These are phyloP conservation scores for Lampris megalopsis DNA, from an alignment of 2,113 vertebrate genomes.

Conservation along the genomic window DNA sequence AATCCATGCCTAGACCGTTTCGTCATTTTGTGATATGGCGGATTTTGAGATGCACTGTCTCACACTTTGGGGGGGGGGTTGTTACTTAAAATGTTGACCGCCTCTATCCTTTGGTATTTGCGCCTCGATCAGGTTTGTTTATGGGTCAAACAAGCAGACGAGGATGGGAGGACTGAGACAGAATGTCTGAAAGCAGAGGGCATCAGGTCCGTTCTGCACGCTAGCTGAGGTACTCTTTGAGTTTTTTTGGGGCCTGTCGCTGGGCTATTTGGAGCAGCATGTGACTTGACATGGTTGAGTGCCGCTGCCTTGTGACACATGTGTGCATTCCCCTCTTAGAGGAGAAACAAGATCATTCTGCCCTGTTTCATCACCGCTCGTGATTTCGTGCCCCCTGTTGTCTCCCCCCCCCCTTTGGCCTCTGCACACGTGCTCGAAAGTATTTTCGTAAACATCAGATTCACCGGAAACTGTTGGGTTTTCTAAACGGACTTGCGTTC, in stretches of 20 bases:
- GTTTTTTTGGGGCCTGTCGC: constrained; percentile 22
- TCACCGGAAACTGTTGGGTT: neutral
- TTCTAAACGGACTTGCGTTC: neutral
- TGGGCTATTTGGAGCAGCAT: constrained; percentile 43
- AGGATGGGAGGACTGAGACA: constrained; percentile 3
- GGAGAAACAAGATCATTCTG: constrained; percentile 44
- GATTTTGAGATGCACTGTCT: neutral
- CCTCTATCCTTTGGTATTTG: constrained; percentile 28
- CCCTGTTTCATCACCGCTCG: constrained; percentile 43
- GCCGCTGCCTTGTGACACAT: constrained; percentile 40
- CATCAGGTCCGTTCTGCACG: constrained; percentile 7
- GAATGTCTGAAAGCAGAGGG: constrained; percentile 3
- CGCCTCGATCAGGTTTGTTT: constrained; percentile 10
- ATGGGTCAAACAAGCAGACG: constrained; percentile 9
- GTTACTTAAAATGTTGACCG: too few relatives aligned
- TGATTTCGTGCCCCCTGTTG: constrained; percentile 17
- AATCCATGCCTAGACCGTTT: too few relatives aligned
- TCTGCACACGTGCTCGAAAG: neutral
- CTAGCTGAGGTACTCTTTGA: constrained; percentile 4
- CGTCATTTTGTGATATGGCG: too few relatives aligned
- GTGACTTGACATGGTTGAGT: constrained; percentile 38
- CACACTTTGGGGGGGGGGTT: too few relatives aligned
- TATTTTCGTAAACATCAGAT: neutral
- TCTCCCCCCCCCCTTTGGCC: constrained; percentile 4
- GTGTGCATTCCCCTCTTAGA: constrained; percentile 54